Percentiles rank a stretch among this genome's conserved stretches.
Conservation (phyloP, 2,797 vertebrate species). For the Rhinella marina region DNA sequence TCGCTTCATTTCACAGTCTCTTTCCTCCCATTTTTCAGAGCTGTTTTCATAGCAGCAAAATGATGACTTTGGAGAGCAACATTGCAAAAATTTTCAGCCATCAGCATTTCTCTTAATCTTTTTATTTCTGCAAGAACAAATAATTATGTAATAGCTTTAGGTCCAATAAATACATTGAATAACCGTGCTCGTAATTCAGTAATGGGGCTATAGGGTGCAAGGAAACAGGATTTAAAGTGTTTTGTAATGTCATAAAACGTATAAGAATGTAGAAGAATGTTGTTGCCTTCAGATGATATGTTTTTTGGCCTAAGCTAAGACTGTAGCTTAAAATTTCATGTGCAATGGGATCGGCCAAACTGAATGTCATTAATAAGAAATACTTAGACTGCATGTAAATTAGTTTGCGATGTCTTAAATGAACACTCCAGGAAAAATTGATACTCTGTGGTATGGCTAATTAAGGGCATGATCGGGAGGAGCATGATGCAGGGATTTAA, state of each 20-base stretch:
- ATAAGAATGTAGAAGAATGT: neutral
- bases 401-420: no score
- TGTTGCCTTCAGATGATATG: neutral
- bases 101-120: constrained; percentile 37
- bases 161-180: constrained; percentile 24
- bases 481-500: no score
- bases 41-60: constrained; percentile 11
- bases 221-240: neutral
- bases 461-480: no score
- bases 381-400: no score
- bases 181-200: neutral
- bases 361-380: no score
- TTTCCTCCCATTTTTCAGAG: constrained; percentile 17
- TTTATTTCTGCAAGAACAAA: constrained; percentile 27
- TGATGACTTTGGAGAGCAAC: constrained; percentile 27
- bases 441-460: no score
- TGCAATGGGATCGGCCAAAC: no score
- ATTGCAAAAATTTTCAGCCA: constrained; percentile 4
- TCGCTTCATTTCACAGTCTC: constrained; percentile 22
- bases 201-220: neutral
- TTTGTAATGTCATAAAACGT: neutral
- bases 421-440: no score
- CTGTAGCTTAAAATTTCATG: no score
- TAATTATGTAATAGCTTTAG: constrained; percentile 12
- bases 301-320: no score